These are phyloP conservation scores for Conus canariensis DNA, from an alignment of 2,888 invertebrate species.

Conservation along the genomic window DNA sequence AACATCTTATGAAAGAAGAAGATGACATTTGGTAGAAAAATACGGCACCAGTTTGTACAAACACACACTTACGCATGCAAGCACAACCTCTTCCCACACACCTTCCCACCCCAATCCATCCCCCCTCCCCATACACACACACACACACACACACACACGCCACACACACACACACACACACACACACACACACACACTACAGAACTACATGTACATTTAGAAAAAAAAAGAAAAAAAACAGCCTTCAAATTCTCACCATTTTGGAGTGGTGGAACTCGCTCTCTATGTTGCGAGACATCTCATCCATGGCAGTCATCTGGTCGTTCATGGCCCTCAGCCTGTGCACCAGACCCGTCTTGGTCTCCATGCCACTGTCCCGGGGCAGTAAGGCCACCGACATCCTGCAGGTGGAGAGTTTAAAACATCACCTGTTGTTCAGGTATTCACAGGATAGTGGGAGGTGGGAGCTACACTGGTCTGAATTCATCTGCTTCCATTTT, in stretches of 20 bases:
- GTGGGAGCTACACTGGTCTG: too few species aligned
- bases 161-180: neutral
- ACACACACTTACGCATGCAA: neutral
- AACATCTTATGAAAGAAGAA: too few species aligned
- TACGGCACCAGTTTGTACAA: neutral
- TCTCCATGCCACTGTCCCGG: slow-evolving; percentile 60
- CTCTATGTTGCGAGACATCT: slow-evolving; percentile 74
- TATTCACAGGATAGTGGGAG: too few species aligned
- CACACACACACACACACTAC: neutral
- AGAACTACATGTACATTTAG: too few species aligned
- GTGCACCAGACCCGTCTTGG: slow-evolving; percentile 66
- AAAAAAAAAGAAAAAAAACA: neutral
- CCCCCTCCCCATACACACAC: neutral
- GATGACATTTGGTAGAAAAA: too few species aligned
- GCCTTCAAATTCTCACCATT: slow-evolving; percentile 58
- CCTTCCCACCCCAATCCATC: too few species aligned
- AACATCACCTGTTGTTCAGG: neutral
- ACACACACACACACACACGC: neutral
- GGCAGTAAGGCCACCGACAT: slow-evolving; percentile 66
- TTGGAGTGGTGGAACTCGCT: slow-evolving; percentile 72
- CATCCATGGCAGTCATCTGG: slow-evolving; percentile 72
- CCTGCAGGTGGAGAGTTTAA: slow-evolving; percentile 45
- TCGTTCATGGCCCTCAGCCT: slow-evolving; percentile 70
- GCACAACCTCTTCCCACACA: neutral
- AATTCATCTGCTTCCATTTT: too few species aligned